Conservation (phyloP, 2,797 vertebrate species). For the Luscinia megarhynchos region DNA sequence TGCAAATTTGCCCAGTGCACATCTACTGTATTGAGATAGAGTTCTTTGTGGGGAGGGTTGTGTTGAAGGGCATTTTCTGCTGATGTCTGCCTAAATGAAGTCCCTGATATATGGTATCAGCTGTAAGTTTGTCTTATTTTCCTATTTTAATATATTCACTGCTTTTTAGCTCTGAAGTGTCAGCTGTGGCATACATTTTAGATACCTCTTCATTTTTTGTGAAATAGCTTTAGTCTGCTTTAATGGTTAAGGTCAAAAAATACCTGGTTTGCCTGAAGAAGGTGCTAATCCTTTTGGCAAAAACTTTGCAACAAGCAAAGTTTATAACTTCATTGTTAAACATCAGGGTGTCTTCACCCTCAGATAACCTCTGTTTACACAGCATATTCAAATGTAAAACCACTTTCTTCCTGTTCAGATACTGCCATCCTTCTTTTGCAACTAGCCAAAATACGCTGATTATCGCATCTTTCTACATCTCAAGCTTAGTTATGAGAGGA, state of each 20-base stretch:
- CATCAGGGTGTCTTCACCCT: accelerated
- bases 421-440: neutral
- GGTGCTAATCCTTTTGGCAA: neutral
- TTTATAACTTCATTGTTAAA: neutral
- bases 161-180: neutral
- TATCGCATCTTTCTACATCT: neutral
- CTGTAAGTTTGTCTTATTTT: neutral
- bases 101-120: neutral
- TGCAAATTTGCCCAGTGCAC: neutral
- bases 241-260: neutral
- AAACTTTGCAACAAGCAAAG: neutral
- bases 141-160: neutral
- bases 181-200: neutral
- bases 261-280: neutral
- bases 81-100: neutral
- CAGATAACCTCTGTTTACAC: neutral
- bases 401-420: neutral
- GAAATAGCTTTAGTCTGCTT: neutral
- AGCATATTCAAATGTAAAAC: neutral
- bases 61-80: neutral
- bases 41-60: neutral
- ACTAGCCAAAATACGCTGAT: neutral
- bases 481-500: neutral
- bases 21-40: neutral
- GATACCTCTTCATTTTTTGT: neutral